Percentiles rank a stretch among this genome's conserved stretches.
These are phyloP conservation scores for Mormyrus lacerda DNA, from an alignment of 2,113 vertebrate genomes.

Conservation along the genomic window DNA sequence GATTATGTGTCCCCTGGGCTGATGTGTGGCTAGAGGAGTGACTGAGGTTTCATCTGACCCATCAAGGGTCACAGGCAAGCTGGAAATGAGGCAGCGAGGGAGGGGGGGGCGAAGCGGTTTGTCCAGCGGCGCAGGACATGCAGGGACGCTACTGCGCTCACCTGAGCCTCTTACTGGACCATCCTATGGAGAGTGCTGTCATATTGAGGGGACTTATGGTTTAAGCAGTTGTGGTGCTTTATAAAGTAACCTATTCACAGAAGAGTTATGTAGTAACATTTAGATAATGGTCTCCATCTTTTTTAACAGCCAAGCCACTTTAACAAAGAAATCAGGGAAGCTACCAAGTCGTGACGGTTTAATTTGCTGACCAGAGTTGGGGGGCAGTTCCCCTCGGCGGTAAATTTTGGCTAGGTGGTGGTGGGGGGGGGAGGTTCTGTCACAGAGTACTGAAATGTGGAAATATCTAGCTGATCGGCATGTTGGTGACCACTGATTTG, in stretches of 20 bases:
- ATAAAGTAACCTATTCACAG: neutral
- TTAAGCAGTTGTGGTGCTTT: neutral
- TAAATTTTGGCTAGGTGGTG: too few species aligned
- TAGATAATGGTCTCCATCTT: neutral
- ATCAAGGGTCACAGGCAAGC: neutral
- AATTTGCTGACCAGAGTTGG: neutral
- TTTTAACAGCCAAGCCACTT: neutral
- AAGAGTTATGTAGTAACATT: neutral
- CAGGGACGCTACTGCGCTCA: neutral
- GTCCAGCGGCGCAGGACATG: neutral
- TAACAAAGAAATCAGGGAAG: neutral
- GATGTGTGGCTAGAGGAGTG: slow-evolving; percentile 60
- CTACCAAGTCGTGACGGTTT: neutral
- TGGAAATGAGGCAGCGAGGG: neutral
- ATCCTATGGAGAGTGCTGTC: neutral
- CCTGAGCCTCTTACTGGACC: neutral
- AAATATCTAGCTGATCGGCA: neutral
- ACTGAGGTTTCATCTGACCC: slow-evolving; percentile 47
- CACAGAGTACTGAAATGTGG: neutral
- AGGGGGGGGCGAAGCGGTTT: neutral
- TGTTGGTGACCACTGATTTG: neutral
- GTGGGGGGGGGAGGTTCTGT: neutral
- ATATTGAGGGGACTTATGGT: neutral
- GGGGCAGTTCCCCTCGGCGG: too few species aligned
- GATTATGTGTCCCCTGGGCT: slow-evolving; percentile 66